These are phyloP conservation scores for Leptodactylus fuscus DNA, from an alignment of 2,113 vertebrate species.

Conservation along the genomic window DNA sequence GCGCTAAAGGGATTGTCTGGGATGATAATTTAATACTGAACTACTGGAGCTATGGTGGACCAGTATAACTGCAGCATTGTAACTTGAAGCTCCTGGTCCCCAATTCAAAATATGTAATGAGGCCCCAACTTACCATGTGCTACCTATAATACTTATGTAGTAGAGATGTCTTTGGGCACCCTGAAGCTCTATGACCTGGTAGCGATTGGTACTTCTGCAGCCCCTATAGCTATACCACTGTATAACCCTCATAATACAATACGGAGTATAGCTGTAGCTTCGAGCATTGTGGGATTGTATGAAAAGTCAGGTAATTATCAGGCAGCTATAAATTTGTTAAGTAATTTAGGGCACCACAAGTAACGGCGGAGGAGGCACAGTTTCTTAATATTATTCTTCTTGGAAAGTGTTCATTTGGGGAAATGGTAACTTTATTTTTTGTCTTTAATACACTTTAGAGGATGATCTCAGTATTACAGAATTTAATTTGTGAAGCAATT, in stretches of 20 bases:
- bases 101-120: no score
- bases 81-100: no score
- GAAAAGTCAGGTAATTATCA: not conserved
- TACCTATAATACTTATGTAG: no score
- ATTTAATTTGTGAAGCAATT: conserved; percentile 66
- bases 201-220: no score
- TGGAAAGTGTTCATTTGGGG: not conserved
- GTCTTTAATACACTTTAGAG: conserved; percentile 15
- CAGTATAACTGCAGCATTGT: not conserved
- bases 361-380: not conserved
- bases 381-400: not conserved
- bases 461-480: conserved; percentile 53
- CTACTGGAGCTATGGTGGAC: not conserved
- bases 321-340: not conserved
- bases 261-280: not conserved
- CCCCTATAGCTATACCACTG: no score
- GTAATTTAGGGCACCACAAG: not conserved
- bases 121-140: no score
- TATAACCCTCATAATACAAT: not conserved
- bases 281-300: not conserved
- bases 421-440: conserved; percentile 4
- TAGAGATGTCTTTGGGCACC: no score
- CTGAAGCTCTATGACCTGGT: no score
- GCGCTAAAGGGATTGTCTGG: no score
- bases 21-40: no score